These are phyloP conservation scores for Alcedo quadribrachys DNA, from an alignment of 2,797 vertebrate species.

Conservation along the genomic window DNA sequence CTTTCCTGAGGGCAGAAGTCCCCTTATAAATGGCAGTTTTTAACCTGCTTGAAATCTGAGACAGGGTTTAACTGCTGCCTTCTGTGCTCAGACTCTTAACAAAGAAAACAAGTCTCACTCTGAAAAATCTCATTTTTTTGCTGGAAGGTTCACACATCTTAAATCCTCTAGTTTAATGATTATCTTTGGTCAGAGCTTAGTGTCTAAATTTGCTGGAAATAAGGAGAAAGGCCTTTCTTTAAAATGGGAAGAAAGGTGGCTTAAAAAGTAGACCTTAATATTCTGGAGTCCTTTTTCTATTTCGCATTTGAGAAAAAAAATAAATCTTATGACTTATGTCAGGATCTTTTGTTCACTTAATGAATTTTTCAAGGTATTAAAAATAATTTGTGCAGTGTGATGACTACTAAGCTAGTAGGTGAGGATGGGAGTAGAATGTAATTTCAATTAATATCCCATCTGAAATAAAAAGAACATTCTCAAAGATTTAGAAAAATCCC, in stretches of 20 bases:
- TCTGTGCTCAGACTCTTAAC: not conserved
- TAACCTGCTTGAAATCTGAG: not conserved
- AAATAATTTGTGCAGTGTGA: slow-evolving; percentile 64
- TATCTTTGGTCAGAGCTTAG: slow-evolving; percentile 36
- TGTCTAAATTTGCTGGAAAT: slow-evolving; percentile 39
- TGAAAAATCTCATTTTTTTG: not conserved
- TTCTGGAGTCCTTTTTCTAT: slow-evolving; percentile 43
- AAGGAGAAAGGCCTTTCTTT: slow-evolving; percentile 15
- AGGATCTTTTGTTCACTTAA: slow-evolving; percentile 69
- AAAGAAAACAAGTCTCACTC: not conserved
- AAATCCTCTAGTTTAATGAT: slow-evolving; percentile 16
- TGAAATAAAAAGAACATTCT: slow-evolving; percentile 49
- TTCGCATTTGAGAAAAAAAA: slow-evolving; percentile 24
- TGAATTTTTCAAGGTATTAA: slow-evolving; percentile 72
- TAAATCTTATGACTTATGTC: slow-evolving; percentile 53
- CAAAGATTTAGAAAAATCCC: not conserved
- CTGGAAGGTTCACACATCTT: not conserved
- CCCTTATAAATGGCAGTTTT: not conserved
- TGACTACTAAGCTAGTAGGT: slow-evolving; percentile 59
- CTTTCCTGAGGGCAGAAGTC: not conserved
- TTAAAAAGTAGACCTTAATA: slow-evolving; percentile 54
- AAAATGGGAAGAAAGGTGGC: slow-evolving; percentile 31
- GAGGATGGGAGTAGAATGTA: slow-evolving; percentile 41
- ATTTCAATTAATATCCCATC: slow-evolving; percentile 54
- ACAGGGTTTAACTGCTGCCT: not conserved